Evolutionary conservation across 2,113 vertebrate species (phyloP).

Genomic region (Neolamprologus devosi): DNA sequence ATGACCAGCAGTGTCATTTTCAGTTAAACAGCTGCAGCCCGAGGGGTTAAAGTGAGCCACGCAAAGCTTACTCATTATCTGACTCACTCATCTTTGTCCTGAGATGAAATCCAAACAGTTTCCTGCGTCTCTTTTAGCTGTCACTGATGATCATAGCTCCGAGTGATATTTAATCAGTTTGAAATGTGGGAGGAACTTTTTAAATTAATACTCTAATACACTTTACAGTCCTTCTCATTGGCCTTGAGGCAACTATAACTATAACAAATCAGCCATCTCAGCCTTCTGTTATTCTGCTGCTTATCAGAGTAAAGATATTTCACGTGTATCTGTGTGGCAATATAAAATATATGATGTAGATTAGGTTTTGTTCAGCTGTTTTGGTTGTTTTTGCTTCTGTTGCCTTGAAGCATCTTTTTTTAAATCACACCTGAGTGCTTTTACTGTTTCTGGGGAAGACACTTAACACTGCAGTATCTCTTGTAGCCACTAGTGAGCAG

Average conservation of each 20-base stretch:
- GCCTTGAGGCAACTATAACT: neutral
- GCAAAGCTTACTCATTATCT: neutral
- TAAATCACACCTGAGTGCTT: neutral
- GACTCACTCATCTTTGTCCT: neutral
- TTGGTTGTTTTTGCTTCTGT: neutral
- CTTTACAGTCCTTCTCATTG: neutral
- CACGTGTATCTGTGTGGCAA: neutral
- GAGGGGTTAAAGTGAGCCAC: neutral
- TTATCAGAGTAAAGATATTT: neutral
- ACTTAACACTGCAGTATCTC: constrained; percentile 1
- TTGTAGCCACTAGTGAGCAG: constrained; percentile 49
- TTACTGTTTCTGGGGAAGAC: neutral
- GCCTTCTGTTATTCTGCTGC: neutral
- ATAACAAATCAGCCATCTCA: neutral
- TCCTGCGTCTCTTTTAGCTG: neutral
- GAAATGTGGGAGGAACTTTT: neutral
- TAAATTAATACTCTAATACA: neutral
- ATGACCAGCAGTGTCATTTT: neutral
- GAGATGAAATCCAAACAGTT: neutral
- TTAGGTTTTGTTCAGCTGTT: neutral
- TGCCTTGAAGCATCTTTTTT: neutral
- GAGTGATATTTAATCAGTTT: neutral
- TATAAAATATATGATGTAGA: neutral
- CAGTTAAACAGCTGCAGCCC: neutral
- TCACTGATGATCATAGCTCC: neutral